These are phyloP conservation scores for Stegastes partitus DNA, from an alignment of 2,113 vertebrate genomes.

Conservation along the genomic window DNA sequence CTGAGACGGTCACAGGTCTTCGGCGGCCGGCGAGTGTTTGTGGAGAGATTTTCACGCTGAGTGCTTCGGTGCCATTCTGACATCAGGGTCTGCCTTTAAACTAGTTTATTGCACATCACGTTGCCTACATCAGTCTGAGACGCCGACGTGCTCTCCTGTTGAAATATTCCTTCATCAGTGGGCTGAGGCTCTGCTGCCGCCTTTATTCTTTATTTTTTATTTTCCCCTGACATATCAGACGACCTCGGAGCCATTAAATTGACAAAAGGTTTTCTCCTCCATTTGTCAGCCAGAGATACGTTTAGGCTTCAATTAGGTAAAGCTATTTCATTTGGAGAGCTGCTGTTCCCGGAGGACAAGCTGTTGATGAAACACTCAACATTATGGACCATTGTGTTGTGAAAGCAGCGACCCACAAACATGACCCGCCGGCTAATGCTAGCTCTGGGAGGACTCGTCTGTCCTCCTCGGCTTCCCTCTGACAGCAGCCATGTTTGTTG, in stretches of 20 bases:
- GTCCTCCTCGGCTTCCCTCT: not conserved
- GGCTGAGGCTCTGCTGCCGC: not conserved
- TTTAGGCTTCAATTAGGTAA: constrained; percentile 56
- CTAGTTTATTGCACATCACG: constrained; percentile 68
- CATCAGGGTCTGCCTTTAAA: constrained; percentile 65
- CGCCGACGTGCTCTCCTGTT: constrained; percentile 26
- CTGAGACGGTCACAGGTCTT: constrained; percentile 42
- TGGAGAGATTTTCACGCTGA: constrained; percentile 30
- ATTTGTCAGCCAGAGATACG: constrained; percentile 61
- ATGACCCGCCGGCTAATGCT: constrained; percentile 41
- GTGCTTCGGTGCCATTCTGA: constrained; percentile 67
- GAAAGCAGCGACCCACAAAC: constrained; percentile 49
- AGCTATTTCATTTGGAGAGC: constrained; percentile 51
- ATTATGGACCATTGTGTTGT: constrained; percentile 40
- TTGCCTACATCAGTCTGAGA: constrained; percentile 41
- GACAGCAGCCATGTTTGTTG: not conserved
- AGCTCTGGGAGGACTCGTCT: constrained; percentile 26
- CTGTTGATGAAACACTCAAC: constrained; percentile 52
- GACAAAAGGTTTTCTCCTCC: constrained; percentile 61
- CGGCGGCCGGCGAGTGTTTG: constrained; percentile 30
- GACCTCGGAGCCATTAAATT: constrained; percentile 57
- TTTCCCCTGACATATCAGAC: constrained; percentile 44
- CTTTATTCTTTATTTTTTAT: not conserved
- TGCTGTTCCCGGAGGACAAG: constrained; percentile 41
- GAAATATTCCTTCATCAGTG: constrained; percentile 47